phyloP scores from a whole-genome alignment of 2,797 vertebrate genomes.

The Poecilia picta region DNA sequence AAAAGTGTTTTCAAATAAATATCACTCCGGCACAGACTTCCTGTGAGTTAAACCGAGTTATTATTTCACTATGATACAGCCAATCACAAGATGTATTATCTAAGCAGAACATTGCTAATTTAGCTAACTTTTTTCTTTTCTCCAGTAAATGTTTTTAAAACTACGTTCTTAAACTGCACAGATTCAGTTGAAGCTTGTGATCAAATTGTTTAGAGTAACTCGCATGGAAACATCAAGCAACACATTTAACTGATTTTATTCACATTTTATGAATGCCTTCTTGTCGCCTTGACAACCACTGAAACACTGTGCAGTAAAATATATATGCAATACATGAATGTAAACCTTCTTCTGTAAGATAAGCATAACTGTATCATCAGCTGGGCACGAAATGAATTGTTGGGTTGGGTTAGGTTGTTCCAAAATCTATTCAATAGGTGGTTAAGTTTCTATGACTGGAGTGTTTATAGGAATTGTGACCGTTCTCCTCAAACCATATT shows the following conservation, averaged over 20 bases:
- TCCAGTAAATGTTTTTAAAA: neutral
- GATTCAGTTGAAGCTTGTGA: neutral
- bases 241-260: neutral
- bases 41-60: neutral
- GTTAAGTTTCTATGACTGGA: neutral
- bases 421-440: neutral
- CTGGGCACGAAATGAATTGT: neutral
- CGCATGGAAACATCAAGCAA: neutral
- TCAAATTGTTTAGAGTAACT: neutral
- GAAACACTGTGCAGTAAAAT: neutral
- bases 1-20: slow-evolving; percentile 8
- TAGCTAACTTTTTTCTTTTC: neutral
- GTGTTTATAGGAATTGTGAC: neutral
- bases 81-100: neutral
- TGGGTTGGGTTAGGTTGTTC: neutral
- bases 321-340: neutral
- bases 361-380: neutral
- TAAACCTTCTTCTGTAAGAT: neutral
- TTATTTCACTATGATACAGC: neutral
- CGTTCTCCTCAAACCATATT: neutral
- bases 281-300: neutral
- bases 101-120: neutral
- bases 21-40: neutral
- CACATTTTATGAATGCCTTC: neutral
- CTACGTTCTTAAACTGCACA: neutral